phyloP scores from a whole-genome alignment of 2,113 vertebrate genomes.

The Naja naja region DNA sequence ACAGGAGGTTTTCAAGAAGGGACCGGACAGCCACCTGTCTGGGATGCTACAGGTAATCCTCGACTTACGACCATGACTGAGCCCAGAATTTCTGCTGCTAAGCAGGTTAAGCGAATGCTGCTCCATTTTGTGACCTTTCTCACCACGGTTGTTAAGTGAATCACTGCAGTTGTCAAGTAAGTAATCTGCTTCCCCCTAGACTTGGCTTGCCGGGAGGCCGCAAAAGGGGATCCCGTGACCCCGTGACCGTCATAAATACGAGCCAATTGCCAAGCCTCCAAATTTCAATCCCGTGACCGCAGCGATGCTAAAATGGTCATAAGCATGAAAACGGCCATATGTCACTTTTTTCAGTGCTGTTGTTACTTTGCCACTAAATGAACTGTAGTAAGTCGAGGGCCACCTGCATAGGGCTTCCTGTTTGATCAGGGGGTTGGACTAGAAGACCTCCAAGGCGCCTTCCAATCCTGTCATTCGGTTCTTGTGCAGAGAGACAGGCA shows the following conservation, averaged over 20 bases:
- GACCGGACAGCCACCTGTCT: not conserved
- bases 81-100: not conserved
- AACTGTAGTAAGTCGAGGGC: not conserved
- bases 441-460: not conserved
- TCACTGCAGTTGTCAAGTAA: not conserved
- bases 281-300: not conserved
- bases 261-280: not conserved
- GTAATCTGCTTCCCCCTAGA: not conserved
- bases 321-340: not conserved
- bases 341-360: not conserved
- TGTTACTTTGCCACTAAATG: not conserved
- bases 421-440: not conserved
- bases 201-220: not conserved
- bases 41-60: not conserved
- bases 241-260: not conserved
- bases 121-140: not conserved
- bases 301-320: not conserved
- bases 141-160: not conserved
- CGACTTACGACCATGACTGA: not conserved
- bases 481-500: not conserved
- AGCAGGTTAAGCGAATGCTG: not conserved
- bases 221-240: not conserved
- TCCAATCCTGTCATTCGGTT: not conserved
- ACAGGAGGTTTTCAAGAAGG: not conserved
- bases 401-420: not conserved